A percentile compares a stretch with the other conserved stretches of the same genome.
Evolutionary conservation across 2,113 vertebrate genomes (phyloP).

Genomic region (Tamias sibiricus): DNA sequence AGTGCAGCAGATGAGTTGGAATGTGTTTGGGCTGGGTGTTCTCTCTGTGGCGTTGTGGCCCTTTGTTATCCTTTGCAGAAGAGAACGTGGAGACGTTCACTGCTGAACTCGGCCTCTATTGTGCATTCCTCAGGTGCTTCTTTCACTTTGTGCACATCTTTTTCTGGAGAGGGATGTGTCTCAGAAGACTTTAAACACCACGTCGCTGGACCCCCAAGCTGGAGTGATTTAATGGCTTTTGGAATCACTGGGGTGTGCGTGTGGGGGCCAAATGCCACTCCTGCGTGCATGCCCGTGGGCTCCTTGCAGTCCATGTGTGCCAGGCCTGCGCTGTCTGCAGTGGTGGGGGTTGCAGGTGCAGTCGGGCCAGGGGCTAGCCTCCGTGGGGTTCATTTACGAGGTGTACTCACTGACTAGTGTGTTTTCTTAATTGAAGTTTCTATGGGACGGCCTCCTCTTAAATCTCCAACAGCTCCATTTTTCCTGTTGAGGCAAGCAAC

Average conservation of each 20-base stretch:
- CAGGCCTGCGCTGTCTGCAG: not conserved
- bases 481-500: not conserved
- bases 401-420: not conserved
- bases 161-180: conserved; percentile 49
- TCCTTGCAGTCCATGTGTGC: not conserved
- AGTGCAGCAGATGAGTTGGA: not conserved
- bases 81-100: not conserved
- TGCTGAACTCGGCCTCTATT: not conserved
- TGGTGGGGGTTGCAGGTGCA: fast-evolving
- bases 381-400: fast-evolving
- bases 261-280: conserved; percentile 50
- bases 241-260: conserved; percentile 17
- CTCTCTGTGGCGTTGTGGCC: not conserved
- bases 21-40: not conserved
- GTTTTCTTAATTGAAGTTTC: not conserved
- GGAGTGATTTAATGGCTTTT: conserved; percentile 79
- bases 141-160: not conserved
- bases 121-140: not conserved
- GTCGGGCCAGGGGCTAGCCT: fast-evolving
- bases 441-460: not conserved
- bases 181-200: conserved; percentile 51
- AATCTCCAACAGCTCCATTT: not conserved
- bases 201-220: conserved; percentile 65
- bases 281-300: not conserved
- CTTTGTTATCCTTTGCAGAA: not conserved